Conservation (phyloP, 1,140 invertebrate species). For the Habropoda laboriosa region DNA sequence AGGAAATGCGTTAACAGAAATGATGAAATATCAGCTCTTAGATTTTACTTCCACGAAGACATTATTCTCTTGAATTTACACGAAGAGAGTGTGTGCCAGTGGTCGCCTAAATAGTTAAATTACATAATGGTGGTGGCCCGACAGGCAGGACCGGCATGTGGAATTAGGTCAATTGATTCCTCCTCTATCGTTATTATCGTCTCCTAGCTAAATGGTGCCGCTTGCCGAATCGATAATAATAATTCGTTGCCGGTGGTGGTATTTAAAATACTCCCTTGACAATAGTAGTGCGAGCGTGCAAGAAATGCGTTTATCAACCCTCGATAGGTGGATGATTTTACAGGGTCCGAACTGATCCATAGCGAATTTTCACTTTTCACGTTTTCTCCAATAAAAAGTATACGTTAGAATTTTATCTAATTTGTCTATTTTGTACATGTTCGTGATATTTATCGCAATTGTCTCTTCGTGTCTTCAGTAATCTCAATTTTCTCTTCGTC, state of each 20-base stretch:
- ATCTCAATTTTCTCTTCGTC: no score
- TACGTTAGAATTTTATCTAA: no score
- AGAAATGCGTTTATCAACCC: background rate
- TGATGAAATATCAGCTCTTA: slow-evolving; percentile 43
- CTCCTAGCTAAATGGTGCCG: slow-evolving; percentile 44
- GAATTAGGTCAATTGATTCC: slow-evolving; percentile 76
- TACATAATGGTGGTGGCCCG: slow-evolving; percentile 68
- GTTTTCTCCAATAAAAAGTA: no score
- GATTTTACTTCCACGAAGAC: slow-evolving; percentile 36
- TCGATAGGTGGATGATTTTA: no score
- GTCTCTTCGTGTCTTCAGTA: no score
- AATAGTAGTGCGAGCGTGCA: background rate
- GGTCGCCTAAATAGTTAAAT: slow-evolving; percentile 76
- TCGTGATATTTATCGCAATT: no score
- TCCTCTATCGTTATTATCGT: slow-evolving; percentile 54
- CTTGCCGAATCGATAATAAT: slow-evolving; percentile 26
- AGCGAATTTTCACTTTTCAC: no score
- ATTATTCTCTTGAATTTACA: slow-evolving; percentile 33
- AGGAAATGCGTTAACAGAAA: slow-evolving; percentile 7
- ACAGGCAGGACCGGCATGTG: slow-evolving; percentile 55
- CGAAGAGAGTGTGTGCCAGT: slow-evolving; percentile 25
- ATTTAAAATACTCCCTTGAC: background rate
- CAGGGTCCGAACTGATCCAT: no score
- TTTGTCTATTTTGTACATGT: no score
- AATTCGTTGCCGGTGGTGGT: background rate